phyloP scores from a whole-genome alignment of 2,113 vertebrate species.

The Telmatochromis sp. region DNA sequence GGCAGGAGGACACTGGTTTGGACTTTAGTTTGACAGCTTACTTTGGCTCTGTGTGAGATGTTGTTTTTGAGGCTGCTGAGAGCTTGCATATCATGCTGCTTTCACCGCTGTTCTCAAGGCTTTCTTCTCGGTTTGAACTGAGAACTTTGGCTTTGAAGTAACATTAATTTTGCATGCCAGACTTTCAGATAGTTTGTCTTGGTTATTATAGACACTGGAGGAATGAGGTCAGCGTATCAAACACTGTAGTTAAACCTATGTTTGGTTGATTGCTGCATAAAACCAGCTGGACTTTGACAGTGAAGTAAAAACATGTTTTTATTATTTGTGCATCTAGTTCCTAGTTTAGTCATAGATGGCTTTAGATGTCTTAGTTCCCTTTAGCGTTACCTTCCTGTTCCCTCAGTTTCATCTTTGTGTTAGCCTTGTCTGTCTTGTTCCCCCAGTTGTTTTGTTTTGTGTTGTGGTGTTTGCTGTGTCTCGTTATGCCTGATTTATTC shows the following conservation, averaged over 20 bases:
- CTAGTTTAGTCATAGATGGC: neutral
- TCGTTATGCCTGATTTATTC: neutral
- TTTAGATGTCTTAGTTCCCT: neutral
- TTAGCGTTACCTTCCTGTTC: accelerated
- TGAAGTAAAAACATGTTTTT: neutral
- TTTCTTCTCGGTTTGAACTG: accelerated
- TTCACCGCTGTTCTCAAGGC: neutral
- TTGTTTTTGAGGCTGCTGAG: neutral
- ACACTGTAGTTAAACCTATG: neutral
- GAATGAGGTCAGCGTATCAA: neutral
- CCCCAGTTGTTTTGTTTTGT: neutral
- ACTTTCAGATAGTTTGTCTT: neutral
- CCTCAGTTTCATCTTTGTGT: neutral
- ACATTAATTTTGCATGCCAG: neutral
- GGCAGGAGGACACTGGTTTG: neutral
- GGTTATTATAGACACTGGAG: neutral
- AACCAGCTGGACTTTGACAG: neutral
- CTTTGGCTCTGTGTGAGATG: neutral
- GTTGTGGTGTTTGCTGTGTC: accelerated
- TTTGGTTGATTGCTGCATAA: neutral
- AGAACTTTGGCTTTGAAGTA: neutral
- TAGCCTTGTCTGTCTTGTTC: neutral
- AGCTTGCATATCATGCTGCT: neutral
- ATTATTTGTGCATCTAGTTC: neutral
- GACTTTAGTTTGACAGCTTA: neutral